phyloP scores from a whole-genome alignment of 2,888 invertebrate genomes.

The Neria commutata region DNA sequence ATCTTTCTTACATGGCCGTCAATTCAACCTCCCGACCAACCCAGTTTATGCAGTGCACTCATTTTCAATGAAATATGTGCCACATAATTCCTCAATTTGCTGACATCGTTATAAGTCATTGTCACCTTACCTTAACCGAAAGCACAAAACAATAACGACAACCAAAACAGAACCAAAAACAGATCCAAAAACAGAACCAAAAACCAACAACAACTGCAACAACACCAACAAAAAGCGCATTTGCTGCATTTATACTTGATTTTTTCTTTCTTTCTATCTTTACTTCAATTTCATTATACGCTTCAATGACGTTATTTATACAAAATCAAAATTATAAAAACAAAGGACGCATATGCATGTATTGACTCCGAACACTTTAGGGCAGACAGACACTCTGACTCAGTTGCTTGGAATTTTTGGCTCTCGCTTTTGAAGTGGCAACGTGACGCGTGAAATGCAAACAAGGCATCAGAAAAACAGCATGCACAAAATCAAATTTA shows the following conservation, averaged over 20 bases:
- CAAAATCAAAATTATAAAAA: background rate
- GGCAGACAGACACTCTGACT: background rate
- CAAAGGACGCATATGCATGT: background rate
- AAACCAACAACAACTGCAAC: background rate
- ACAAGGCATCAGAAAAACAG: background rate
- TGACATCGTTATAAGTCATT: conserved; percentile 14
- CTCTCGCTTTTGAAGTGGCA: background rate
- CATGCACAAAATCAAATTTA: background rate
- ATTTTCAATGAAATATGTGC: no score
- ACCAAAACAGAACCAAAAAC: no score
- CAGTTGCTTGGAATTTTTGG: background rate
- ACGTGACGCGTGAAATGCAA: background rate
- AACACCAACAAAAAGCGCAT: conserved; percentile 2
- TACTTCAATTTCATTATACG: no score
- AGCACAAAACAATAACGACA: background rate
- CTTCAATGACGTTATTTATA: background rate
- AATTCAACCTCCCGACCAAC: no score
- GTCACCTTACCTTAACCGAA: conserved; percentile 11
- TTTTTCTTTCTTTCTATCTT: background rate
- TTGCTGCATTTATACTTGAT: background rate
- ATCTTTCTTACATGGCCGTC: no score
- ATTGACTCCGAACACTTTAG: background rate
- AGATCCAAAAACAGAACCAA: background rate
- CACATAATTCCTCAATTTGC: no score
- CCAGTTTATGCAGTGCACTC: no score